phyloP scores from a whole-genome alignment of 2,888 invertebrate species.

The Autographa gamma region DNA sequence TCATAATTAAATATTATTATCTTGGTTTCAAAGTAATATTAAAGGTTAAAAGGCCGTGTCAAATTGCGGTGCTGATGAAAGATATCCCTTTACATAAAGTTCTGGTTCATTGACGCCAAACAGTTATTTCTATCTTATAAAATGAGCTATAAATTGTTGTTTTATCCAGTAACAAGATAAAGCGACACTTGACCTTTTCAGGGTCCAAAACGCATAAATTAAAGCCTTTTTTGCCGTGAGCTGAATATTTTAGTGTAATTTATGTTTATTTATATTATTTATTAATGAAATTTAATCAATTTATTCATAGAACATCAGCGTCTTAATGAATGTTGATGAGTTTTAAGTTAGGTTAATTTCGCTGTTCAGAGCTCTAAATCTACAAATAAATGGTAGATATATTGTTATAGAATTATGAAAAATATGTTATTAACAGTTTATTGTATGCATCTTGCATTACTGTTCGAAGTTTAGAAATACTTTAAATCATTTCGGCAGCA shows the following conservation, averaged over 20 bases:
- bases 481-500: too few species aligned
- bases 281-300: constrained; percentile 25
- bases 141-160: neutral
- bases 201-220: neutral
- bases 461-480: too few species aligned
- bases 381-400: too few species aligned
- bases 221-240: neutral
- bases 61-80: neutral
- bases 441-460: too few species aligned
- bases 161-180: neutral
- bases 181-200: neutral
- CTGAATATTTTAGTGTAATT: constrained; percentile 26
- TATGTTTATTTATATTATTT: constrained; percentile 13
- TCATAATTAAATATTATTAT: neutral
- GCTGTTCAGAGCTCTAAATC: too few species aligned
- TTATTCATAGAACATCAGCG: constrained; percentile 34
- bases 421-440: too few species aligned
- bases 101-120: constrained; percentile 4
- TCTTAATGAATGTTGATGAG: constrained; percentile 26
- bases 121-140: neutral
- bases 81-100: neutral
- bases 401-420: too few species aligned
- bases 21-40: constrained; percentile 1
- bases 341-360: neutral
- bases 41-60: neutral